Evolutionary conservation across 2,113 vertebrate genomes (phyloP).

Genomic region (Cettia cetti): DNA sequence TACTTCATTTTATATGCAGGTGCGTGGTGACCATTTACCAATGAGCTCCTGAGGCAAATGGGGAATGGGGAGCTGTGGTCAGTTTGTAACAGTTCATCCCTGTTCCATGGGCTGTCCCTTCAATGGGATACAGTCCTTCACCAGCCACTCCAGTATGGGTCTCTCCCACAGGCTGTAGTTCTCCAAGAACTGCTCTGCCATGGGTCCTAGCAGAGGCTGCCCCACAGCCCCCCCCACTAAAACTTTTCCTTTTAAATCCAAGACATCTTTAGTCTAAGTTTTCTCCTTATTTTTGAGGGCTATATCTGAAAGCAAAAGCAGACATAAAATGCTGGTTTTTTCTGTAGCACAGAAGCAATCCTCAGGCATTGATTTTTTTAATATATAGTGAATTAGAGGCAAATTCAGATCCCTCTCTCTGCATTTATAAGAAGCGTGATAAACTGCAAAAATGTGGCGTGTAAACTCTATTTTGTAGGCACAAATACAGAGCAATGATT

Average conservation of each 20-base stretch:
- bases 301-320: neutral
- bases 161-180: neutral
- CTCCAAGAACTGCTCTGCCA: neutral
- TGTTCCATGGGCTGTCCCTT: neutral
- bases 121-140: neutral
- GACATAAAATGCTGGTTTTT: neutral
- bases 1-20: neutral
- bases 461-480: neutral
- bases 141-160: accelerated
- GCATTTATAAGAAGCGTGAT: slow-evolving; percentile 25
- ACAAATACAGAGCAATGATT: neutral
- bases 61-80: neutral
- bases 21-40: neutral
- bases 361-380: neutral
- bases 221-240: neutral
- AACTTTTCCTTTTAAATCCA: neutral
- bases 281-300: neutral
- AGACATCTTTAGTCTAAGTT: neutral
- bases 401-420: neutral
- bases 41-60: neutral
- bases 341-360: neutral
- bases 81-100: neutral
- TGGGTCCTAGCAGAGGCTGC: neutral
- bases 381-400: neutral
- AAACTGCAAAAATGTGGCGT: neutral